phyloP scores from a whole-genome alignment of 2,888 invertebrate species.

The Lepetodrilus schrolli region DNA sequence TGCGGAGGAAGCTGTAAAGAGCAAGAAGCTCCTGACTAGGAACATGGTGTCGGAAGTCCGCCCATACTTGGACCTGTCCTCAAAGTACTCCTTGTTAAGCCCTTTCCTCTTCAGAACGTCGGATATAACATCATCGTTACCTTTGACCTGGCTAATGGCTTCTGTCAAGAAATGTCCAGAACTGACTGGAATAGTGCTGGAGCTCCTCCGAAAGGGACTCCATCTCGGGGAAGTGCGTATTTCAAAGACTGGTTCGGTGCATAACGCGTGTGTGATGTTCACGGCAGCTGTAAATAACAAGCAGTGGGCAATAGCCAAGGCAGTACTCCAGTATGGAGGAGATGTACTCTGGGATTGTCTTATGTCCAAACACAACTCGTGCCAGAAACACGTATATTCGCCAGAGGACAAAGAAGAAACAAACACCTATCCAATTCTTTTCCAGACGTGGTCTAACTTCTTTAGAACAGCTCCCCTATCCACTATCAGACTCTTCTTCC shows the following conservation, averaged over 20 bases:
- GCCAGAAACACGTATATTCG: conserved; percentile 36
- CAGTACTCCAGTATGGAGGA: conserved; percentile 32
- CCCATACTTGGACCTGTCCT: conserved; percentile 18
- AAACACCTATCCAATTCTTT: neutral
- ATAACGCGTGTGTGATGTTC: conserved; percentile 42
- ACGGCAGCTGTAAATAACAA: conserved; percentile 31
- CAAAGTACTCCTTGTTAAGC: neutral
- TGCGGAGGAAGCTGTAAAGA: conserved; percentile 19
- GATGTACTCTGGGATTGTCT: conserved; percentile 42
- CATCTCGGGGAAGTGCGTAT: conserved; percentile 36
- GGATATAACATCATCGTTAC: neutral
- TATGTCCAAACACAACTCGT: conserved; percentile 28
- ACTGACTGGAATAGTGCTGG: conserved; percentile 29
- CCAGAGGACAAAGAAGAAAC: neutral
- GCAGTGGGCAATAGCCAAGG: conserved; percentile 34
- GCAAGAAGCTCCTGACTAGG: conserved; percentile 35
- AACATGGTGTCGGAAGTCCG: conserved; percentile 35
- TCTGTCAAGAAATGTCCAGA: neutral
- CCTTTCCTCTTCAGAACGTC: neutral
- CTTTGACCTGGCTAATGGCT: neutral
- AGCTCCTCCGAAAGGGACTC: conserved; percentile 34
- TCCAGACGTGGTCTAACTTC: neutral
- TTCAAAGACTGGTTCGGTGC: conserved; percentile 34
- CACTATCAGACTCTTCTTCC: neutral
- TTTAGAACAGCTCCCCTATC: neutral